A percentile compares a stretch with the other conserved stretches of the same genome.
Evolutionary conservation across 2,797 vertebrate genomes (phyloP).

Genomic region (Monodelphis domestica): DNA sequence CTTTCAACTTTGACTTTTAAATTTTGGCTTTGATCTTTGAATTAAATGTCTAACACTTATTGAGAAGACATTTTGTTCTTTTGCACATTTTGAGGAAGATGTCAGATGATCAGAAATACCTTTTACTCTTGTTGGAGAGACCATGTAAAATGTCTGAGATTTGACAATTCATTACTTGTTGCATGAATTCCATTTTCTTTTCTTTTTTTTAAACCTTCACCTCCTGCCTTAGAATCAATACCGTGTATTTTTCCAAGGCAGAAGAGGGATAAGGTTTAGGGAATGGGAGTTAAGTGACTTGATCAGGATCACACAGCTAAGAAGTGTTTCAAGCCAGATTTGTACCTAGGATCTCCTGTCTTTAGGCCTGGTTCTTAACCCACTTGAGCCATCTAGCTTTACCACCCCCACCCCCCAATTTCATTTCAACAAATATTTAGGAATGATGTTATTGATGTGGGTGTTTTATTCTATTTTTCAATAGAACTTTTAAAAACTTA

Average conservation of each 20-base stretch:
- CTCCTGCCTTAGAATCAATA: too few relatives aligned
- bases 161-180: background rate
- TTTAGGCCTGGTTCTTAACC: too few relatives aligned
- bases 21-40: background rate
- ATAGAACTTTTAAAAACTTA: background rate
- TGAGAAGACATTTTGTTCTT: background rate
- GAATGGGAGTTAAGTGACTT: too few relatives aligned
- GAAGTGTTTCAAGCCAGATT: too few relatives aligned
- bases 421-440: background rate
- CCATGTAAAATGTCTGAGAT: background rate
- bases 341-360: too few relatives aligned
- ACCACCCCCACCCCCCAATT: too few relatives aligned
- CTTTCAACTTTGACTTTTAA: background rate
- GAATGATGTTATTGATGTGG: background rate
- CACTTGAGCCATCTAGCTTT: too few relatives aligned
- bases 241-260: too few relatives aligned
- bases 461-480: background rate
- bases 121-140: background rate
- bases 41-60: background rate
- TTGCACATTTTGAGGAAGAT: background rate
- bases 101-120: background rate
- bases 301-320: too few relatives aligned
- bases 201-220: too few relatives aligned
- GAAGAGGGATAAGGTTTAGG: too few relatives aligned
- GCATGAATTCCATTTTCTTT: background rate